Conservation (phyloP, 2,888 invertebrate genomes). For the Dascillus cervinus region DNA sequence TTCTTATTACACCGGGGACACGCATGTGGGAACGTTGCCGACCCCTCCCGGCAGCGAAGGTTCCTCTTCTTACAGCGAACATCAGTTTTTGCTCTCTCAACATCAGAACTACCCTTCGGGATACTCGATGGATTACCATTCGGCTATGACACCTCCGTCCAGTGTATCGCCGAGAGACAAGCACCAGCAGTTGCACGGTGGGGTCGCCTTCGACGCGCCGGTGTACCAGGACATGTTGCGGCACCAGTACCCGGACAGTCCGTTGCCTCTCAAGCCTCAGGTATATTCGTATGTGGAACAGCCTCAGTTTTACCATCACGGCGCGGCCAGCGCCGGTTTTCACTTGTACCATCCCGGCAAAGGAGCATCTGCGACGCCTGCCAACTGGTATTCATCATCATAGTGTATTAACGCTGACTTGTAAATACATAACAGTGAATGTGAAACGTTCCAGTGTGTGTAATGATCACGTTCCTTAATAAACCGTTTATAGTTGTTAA, state of each 20-base stretch:
- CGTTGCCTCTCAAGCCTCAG: conserved; percentile 82
- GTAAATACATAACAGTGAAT: background rate
- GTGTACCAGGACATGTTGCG: conserved; percentile 48
- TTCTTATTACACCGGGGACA: conserved; percentile 45
- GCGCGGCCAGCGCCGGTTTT: conserved; percentile 65
- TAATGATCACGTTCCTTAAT: conserved; percentile 22
- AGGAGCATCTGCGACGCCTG: conserved; percentile 41
- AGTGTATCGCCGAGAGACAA: conserved; percentile 92
- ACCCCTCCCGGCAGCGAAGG: conserved; percentile 88
- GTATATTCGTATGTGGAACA: conserved; percentile 77
- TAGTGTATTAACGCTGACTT: conserved; percentile 35
- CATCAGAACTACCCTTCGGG: conserved; percentile 53
- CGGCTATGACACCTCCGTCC: conserved; percentile 95
- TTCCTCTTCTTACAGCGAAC: conserved; percentile 64
- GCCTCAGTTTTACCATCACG: conserved; percentile 77
- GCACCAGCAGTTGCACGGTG: conserved; percentile 53
- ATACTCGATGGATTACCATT: conserved; percentile 75
- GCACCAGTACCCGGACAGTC: conserved; percentile 56
- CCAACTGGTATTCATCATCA: conserved; percentile 44
- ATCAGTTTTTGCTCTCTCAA: conserved; percentile 49
- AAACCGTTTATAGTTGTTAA: conserved; percentile 13
- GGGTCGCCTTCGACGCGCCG: conserved; percentile 44
- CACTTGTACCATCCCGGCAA: conserved; percentile 80
- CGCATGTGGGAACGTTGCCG: conserved; percentile 69
- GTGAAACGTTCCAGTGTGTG: conserved; percentile 12